Evolutionary conservation across 1,140 invertebrate species (phyloP), one percentile per base, ranked within the genome.

Genomic region (Drosophila mauritiana): DNA sequence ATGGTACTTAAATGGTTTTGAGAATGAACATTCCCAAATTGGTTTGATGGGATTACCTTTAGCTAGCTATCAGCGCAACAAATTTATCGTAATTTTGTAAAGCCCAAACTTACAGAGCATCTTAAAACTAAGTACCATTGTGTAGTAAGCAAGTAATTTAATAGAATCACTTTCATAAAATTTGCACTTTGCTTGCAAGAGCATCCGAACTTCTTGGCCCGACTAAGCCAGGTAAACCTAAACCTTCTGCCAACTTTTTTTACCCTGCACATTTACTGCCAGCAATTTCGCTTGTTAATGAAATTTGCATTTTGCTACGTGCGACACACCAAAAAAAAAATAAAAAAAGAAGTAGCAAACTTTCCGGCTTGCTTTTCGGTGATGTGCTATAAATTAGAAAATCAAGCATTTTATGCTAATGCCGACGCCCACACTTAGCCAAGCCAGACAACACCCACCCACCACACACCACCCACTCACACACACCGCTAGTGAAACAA

Each of bases 231-330:
- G 34, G 49, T 52, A 54, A 73, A 73, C 56, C 69, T 42, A 54
- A 73, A 62, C 69, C 69, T 37, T 54, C 39, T n/a, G 37, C 48
- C 73, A 45, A 22, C 65, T 72, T 56, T 48, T 20, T 22, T 4
- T 52, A 22, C 36, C 25, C 22, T 67, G 40, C 53, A 67, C 64
- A 72, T 84, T 79, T 86, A 79, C 78, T 70, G 68, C 43, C 59
- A 62, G 80, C 84, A 80, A 84, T 88, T 88, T 88, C 48, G 81
- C 80, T 90, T 81, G 85, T 90, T 90, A 90, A 90, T 90, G 85
- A 90, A 90, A 90, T 90, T 90, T 90, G 86, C 86, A 90, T 86
- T 90, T 82, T 76, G 69, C 79, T 82, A 90, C 86, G 81, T 90
- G 86, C 76, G 80, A 79, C 73, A 83, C 58, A 83, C 69, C 39